Evolutionary conservation across 2,888 invertebrate genomes (phyloP), one percentile per base, ranked within the genome.

Genomic region (Lamproptera curius): DNA sequence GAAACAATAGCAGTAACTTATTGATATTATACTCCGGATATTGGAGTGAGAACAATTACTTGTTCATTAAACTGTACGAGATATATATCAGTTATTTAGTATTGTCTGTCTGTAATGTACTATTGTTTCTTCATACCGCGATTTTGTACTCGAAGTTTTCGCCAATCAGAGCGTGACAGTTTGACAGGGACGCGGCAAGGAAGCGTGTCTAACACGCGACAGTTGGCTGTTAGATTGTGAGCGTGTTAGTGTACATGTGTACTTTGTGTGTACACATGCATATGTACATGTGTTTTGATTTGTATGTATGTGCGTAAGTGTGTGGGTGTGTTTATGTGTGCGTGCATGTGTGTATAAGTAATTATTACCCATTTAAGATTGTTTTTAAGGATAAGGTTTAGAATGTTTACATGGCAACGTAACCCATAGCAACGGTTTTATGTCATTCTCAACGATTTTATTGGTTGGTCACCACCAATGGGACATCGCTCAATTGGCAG

Each of bases 151-250:
- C 28, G 15, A 15, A 16, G n/a, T 23, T 10, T 20, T 39, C 11
- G 43, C 16, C 38, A 39, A 45, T 39, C 39, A 45, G 45, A 45
- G 45, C 45, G 39, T 45, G 23, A 23, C 38, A 10, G 16, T 14
- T n/a, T 13, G 11, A 38, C 31, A 13, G 23, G 15, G 16, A 43
- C 43, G 20, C 26, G 10, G 20, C 33, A 23, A 45, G 42, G 33
- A 38, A 45, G 33, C 28, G 16, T 26, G 28, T 42, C 13, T 28
- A 16, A 15, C 38, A 23, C 35, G 33, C 16, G 15, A 23, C 14
- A 10, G 11, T 9, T 9, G 26, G 2, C 2, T 11, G 13, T 23
- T 1, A 11, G 8, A 9, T 8, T 16, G 15, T 15, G 14, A 15
- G 17, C n/a, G 2, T 16, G 11, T 38, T 16, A 20, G 20, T 38